Percentiles rank a stretch among this genome's conserved stretches.
Evolutionary conservation across 2,113 vertebrate genomes (phyloP).

Genomic region (Muntiacus muntjak): DNA sequence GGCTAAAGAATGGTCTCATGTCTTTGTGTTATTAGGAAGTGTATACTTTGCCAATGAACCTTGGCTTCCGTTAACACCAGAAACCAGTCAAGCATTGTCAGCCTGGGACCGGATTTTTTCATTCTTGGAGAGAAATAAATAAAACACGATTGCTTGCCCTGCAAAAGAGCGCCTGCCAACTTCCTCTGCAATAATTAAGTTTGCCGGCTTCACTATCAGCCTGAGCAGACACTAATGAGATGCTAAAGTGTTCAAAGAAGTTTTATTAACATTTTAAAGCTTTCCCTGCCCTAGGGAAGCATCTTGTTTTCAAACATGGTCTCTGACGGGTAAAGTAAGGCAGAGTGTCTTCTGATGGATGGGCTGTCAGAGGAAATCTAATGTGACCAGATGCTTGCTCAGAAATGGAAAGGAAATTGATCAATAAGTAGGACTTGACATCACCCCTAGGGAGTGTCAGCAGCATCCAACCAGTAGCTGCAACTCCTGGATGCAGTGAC

Average conservation of each 20-base stretch:
- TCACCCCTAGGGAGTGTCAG: neutral
- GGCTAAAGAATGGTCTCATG: neutral
- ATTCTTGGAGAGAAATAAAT: neutral
- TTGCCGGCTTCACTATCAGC: constrained; percentile 8
- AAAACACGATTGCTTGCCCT: neutral
- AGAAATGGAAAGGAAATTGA: neutral
- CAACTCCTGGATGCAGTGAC: neutral
- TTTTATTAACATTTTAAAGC: neutral
- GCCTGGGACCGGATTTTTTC: neutral
- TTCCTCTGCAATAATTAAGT: constrained; percentile 2
- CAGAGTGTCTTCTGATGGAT: neutral
- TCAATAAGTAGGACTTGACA: too few relatives aligned
- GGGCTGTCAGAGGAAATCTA: neutral
- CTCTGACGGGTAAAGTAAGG: neutral
- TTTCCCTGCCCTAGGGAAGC: neutral
- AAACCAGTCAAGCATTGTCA: neutral
- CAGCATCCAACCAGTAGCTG: neutral
- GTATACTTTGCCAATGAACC: neutral
- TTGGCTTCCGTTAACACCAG: neutral
- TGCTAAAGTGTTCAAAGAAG: neutral
- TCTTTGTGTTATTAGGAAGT: neutral
- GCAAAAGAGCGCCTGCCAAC: neutral
- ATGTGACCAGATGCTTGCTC: too few relatives aligned
- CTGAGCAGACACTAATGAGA: neutral
- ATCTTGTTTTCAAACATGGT: neutral